Base-by-base conservation (phyloP, 2,113 vertebrate genomes). In the Nibea albiflora region DNA sequence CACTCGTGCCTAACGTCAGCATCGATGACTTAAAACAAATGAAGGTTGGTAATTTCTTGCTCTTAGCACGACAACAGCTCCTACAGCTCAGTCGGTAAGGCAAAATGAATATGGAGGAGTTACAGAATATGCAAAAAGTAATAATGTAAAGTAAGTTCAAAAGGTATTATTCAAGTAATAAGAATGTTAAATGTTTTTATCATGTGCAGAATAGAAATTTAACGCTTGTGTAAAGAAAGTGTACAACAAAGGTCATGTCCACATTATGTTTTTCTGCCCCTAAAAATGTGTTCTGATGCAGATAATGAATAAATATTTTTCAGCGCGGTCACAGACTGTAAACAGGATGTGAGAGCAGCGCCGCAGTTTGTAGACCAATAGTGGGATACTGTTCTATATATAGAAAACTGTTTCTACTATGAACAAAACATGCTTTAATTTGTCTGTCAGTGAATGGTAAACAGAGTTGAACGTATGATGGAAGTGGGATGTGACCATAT, bases 21-120 rank as follows among this genome's bases (percentile, higher is more conserved):
- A 97, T 98, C 90, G 98, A 99, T 86, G 98, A 99, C 87, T 94
- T 99, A 80, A 99, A 99, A 90, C 98, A 98, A 89, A 99, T 99
- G 97, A 99, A 99, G 96, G 98, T 98, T 52, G 58, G 64, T 63
- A 35, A 46, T 49, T 63, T 9, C 1, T 24, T 15, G 42, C 42
- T 57, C 19, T 60, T 7, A 74, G 14, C 61, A 62, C 4, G 0
- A 4, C 4, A 17, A 58, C 19, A 49, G 0, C 39, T 56, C 1
- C 22, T 14, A 28, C 24, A 22, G 20, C 47, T 64, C 28, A 24
- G 11, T 54, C 12, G 52, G 19, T 46, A 11, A 11, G 4, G 19
- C 16, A 35, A 46, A 2, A 1, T 52, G 12, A 24, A 56, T 56
- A 24, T 54, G 17, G 4, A 31, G 54, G 39, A 44, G 24, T 9